Conservation (phyloP, 35 echinoderm and acorn worm genomes). For the Ophiothrix spiculata region DNA sequence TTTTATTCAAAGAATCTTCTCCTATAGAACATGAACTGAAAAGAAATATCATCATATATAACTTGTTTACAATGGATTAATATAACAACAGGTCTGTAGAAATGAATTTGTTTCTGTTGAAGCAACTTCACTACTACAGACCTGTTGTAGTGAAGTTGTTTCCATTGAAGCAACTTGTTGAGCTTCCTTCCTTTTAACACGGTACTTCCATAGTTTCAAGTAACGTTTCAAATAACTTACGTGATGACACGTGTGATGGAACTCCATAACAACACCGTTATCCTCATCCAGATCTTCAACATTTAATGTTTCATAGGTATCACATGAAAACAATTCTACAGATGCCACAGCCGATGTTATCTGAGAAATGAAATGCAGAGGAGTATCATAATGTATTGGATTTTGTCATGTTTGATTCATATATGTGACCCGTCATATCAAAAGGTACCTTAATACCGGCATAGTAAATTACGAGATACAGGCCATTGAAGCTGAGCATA, state of each 20-base stretch:
- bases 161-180: too few relatives aligned
- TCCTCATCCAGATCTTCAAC: slow-evolving; percentile 32
- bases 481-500: too few relatives aligned
- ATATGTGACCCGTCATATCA: too few relatives aligned
- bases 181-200: too few relatives aligned
- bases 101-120: background rate
- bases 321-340: slow-evolving; percentile 56
- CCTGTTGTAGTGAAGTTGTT: too few relatives aligned
- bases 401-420: too few relatives aligned
- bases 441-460: too few relatives aligned
- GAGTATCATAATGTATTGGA: too few relatives aligned
- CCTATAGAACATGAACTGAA: background rate
- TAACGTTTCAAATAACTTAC: background rate
- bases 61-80: background rate
- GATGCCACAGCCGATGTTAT: slow-evolving; percentile 70
- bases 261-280: slow-evolving; percentile 40
- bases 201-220: too few relatives aligned
- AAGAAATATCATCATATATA: background rate
- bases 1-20: background rate
- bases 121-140: too few relatives aligned
- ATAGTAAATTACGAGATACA: too few relatives aligned
- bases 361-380: too few relatives aligned
- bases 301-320: background rate
- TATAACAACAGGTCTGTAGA: background rate
- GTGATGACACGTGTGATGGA: slow-evolving; percentile 37